These are phyloP conservation scores for Vireo griseus DNA, from an alignment of 2,797 vertebrate species.

Conservation along the genomic window DNA sequence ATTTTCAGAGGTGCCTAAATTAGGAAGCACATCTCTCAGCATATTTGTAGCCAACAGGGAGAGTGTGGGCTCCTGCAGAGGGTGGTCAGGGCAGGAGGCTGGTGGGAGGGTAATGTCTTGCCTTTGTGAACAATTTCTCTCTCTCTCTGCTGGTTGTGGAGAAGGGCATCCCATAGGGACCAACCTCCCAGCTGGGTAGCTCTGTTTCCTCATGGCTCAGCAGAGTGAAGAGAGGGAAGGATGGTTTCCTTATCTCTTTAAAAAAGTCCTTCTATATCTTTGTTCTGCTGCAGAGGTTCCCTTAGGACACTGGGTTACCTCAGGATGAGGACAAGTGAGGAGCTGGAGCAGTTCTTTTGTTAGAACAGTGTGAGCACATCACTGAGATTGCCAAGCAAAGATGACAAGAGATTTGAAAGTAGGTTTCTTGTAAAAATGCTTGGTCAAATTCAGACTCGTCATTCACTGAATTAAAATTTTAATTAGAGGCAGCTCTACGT, in stretches of 20 bases:
- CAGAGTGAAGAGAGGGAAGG: background rate
- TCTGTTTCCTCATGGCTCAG: background rate
- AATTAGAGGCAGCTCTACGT: background rate
- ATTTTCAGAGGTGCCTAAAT: background rate
- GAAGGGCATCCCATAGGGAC: background rate
- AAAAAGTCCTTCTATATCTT: background rate
- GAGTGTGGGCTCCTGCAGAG: background rate
- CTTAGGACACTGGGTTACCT: constrained; percentile 13
- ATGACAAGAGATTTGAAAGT: constrained; percentile 14
- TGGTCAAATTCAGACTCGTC: constrained; percentile 6
- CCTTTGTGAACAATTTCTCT: background rate
- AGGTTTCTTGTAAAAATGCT: constrained; percentile 19
- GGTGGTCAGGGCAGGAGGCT: background rate
- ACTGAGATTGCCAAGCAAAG: background rate
- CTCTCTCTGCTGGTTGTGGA: background rate
- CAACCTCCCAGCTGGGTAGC: background rate
- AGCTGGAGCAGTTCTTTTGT: background rate
- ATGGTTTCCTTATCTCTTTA: background rate
- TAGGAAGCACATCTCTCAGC: background rate
- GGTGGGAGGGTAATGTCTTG: background rate
- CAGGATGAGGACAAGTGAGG: background rate
- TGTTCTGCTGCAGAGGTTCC: background rate
- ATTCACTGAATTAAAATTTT: background rate
- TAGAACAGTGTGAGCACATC: background rate
- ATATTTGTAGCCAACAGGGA: background rate